These are phyloP conservation scores for Panagrolaimus sp. DNA, from an alignment of 1,140 invertebrate genomes.

Conservation along the genomic window DNA sequence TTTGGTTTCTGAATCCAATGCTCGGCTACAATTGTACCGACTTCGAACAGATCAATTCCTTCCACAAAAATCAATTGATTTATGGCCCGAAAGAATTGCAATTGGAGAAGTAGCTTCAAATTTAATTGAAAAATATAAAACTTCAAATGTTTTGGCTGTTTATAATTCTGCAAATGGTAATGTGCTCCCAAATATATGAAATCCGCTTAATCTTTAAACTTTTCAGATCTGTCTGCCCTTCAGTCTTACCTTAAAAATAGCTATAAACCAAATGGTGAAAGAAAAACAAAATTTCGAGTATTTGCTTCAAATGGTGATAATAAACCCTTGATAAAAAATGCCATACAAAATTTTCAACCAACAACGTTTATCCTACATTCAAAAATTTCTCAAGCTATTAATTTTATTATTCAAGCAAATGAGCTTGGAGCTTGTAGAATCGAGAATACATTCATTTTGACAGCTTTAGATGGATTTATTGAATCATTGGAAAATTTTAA, in stretches of 20 bases:
- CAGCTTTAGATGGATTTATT: neutral
- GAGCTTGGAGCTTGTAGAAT: neutral
- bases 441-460: conserved; percentile 6
- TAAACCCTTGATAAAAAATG: neutral
- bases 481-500: neutral
- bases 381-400: neutral
- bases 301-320: neutral
- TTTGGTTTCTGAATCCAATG: neutral
- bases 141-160: neutral
- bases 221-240: neutral
- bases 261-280: neutral
- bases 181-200: neutral
- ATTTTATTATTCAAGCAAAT: neutral
- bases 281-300: neutral
- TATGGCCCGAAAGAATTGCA: conserved; percentile 6
- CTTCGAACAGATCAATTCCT: neutral
- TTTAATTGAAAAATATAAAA: conserved; percentile 8
- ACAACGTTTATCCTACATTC: neutral
- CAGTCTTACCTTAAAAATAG: neutral
- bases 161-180: conserved; percentile 2
- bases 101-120: neutral
- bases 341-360: neutral
- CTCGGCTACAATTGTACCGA: neutral
- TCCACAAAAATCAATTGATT: neutral
- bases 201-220: too few species aligned